Conservation (phyloP, 1,140 invertebrate species). For the Drosophila azteca region DNA sequence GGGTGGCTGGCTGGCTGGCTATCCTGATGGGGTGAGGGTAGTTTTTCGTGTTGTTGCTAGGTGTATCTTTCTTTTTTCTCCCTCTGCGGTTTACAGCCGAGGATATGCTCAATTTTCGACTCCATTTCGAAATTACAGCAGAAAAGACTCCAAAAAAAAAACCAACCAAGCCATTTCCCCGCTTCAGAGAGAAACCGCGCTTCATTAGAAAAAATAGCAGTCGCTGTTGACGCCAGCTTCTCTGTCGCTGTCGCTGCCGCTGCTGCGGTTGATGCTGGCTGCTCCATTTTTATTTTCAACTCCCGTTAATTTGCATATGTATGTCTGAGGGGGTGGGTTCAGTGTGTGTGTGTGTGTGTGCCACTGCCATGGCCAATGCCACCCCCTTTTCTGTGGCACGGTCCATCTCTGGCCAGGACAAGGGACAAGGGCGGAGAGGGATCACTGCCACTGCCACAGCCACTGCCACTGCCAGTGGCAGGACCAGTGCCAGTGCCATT, state of each 20-base stretch:
- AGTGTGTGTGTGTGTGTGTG: conserved; percentile 32
- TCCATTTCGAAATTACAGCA: conserved; percentile 7
- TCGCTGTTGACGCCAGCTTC: conserved; percentile 25
- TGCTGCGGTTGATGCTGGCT: conserved; percentile 61
- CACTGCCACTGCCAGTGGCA: too few species aligned
- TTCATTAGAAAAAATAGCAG: conserved; percentile 69
- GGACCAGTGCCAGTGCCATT: background rate
- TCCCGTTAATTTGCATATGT: conserved; percentile 74
- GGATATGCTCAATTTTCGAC: conserved; percentile 37
- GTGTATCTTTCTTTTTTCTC: conserved; percentile 35
- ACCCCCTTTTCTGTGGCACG: conserved; percentile 51
- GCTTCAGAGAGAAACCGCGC: conserved; percentile 59
- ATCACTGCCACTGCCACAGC: too few species aligned
- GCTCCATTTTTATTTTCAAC: conserved; percentile 79
- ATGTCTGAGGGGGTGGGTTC: conserved; percentile 48
- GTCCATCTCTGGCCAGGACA: conserved; percentile 44
- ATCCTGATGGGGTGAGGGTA: conserved; percentile 26
- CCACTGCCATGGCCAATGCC: conserved; percentile 76
- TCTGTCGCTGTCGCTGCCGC: conserved; percentile 6
- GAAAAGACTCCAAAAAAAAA: background rate
- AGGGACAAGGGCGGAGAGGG: too few species aligned
- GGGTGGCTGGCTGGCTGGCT: too few species aligned
- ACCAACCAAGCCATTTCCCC: conserved; percentile 43
- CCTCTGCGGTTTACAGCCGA: conserved; percentile 39
- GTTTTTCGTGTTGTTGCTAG: conserved; percentile 61